phyloP scores from a whole-genome alignment of 2,113 vertebrate species.

The Sterrhoptilus dennistouni region DNA sequence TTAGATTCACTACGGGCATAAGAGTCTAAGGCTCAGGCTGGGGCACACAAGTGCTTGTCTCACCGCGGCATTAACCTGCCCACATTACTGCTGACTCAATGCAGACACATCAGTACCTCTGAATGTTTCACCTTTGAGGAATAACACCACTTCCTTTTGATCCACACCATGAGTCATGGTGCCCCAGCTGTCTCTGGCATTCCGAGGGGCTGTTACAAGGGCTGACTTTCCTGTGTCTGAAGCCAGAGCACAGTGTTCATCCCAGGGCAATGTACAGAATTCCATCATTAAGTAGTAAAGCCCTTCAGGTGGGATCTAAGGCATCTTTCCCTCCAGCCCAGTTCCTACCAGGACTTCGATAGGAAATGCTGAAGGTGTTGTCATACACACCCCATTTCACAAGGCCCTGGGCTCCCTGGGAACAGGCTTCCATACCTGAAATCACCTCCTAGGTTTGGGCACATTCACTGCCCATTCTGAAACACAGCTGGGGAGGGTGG shows the following conservation, averaged over 20 bases:
- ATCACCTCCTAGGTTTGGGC: not conserved
- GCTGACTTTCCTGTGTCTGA: not conserved
- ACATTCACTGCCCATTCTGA: not conserved
- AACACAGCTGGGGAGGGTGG: not conserved
- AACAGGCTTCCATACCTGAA: not conserved
- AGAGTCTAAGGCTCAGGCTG: not conserved
- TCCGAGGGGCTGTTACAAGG: rapidly evolving
- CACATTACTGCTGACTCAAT: not conserved
- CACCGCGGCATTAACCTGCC: not conserved
- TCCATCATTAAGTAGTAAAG: not conserved
- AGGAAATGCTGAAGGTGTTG: not conserved
- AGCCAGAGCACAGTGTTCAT: not conserved
- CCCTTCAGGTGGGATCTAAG: not conserved
- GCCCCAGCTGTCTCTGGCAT: rapidly evolving
- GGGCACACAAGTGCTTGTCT: not conserved
- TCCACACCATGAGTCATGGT: not conserved
- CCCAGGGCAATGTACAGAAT: not conserved
- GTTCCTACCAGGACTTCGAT: not conserved
- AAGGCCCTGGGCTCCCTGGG: not conserved
- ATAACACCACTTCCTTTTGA: not conserved
- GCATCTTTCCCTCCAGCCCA: not conserved
- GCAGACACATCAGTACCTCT: not conserved
- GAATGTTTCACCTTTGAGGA: not conserved
- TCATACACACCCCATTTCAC: not conserved
- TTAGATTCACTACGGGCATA: not conserved